Base-by-base conservation (phyloP, 2,888 invertebrate species). In the Folsomia candida region DNA sequence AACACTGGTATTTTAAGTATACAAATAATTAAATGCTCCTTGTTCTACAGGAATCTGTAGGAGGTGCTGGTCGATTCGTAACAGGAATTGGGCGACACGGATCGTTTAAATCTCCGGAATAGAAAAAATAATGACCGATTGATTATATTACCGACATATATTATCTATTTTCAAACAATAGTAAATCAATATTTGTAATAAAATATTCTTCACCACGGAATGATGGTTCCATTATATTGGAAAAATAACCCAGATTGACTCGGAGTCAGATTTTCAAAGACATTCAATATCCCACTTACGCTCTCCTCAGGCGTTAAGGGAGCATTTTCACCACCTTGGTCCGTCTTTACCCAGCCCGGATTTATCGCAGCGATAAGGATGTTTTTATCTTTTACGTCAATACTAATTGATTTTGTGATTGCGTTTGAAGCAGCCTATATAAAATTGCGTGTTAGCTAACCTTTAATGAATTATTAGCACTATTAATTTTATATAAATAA, bases 291-390 rank as follows among this genome's bases (percentile, higher is more conserved):
- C 25, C 86, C 85, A 0, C 81, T 81, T 11, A 89, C 87, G 81
- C 92, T 90, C 0, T 87, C 86, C 27, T 89, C 87, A 1, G 92
- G 85, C 67, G 89, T 88, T 51, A 94, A 84, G 0, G 90, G 89
- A 0, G 94, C 95, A 76, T 88, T 89, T 57, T 86, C 83, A 3
- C 94, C 94, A 2, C 94, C 94, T 91, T 95, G 90, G 78, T 90
- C 90, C 0, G 95, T 95, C 82, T 89, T 88, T 11, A 95, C 93
- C 94, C 94, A 95, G 1, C 94, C 95, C 0, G 95, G 95, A 84
- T 94, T 94, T 72, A 96, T 70, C 86, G 81, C 87, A 0, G 89
- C 86, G 1, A 89, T 91, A 20, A 94, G 81, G 77, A 96, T 93
- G 60, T 89, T 87, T 79, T 90, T 88, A 54, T 87, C 86, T 81